These are phyloP conservation scores for Schizopygopsis pylzovi DNA, from an alignment of 2,797 vertebrate species.

Conservation along the genomic window DNA sequence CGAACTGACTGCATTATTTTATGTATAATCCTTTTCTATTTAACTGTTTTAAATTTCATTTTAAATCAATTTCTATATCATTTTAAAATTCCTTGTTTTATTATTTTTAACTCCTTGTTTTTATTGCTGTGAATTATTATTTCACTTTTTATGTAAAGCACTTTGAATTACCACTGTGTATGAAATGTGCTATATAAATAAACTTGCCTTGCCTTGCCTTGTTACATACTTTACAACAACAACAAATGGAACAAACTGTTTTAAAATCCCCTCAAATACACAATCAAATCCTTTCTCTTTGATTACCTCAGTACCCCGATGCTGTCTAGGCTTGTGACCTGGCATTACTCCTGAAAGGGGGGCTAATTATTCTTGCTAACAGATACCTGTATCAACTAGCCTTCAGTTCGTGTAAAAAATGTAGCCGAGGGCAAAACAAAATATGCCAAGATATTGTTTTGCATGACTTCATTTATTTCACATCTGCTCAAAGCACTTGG, in stretches of 20 bases:
- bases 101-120: too few relatives aligned
- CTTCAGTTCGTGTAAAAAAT: slow-evolving; percentile 9
- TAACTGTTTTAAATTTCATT: too few relatives aligned
- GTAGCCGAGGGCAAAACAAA: background rate
- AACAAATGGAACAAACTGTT: background rate
- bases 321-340: slow-evolving; percentile 3
- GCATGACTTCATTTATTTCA: background rate
- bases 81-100: too few relatives aligned
- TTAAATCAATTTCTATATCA: too few relatives aligned
- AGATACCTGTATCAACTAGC: slow-evolving; percentile 17
- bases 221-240: too few relatives aligned
- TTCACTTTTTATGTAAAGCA: too few relatives aligned
- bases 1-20: too few relatives aligned
- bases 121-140: too few relatives aligned
- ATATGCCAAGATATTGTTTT: slow-evolving; percentile 5
- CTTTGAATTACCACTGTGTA: too few relatives aligned
- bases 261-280: background rate
- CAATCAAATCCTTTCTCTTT: background rate
- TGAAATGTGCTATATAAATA: too few relatives aligned
- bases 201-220: too few relatives aligned
- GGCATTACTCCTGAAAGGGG: slow-evolving; percentile 1
- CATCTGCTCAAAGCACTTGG: slow-evolving; percentile 3
- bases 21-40: too few relatives aligned
- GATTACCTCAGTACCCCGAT: background rate
- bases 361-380: slow-evolving; percentile 1